phyloP scores from a whole-genome alignment of 2,113 vertebrate species.

The Okapia johnstoni region DNA sequence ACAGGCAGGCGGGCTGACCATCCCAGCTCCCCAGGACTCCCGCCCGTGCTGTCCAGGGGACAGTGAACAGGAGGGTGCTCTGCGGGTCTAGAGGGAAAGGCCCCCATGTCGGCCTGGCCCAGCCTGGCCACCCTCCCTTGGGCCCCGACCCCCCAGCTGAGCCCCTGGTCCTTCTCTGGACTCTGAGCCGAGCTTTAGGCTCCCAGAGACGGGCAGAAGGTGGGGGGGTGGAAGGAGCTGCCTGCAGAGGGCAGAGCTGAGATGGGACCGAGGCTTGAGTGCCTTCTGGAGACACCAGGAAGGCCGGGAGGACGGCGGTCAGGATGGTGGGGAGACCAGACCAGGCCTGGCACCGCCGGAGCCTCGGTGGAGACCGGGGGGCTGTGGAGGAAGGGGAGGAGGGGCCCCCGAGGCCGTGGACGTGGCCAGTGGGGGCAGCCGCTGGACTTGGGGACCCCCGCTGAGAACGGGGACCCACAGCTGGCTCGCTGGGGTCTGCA shows the following conservation, averaged over 20 bases:
- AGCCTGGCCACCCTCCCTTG: neutral
- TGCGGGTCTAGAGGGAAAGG: neutral
- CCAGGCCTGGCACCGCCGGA: accelerated
- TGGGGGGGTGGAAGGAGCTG: neutral
- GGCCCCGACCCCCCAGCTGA: accelerated
- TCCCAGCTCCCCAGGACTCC: neutral
- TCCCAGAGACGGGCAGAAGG: neutral
- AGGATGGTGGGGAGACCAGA: neutral
- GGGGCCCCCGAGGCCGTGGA: accelerated
- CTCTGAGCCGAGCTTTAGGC: neutral
- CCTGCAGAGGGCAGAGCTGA: slow-evolving; percentile 41
- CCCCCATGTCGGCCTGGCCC: accelerated
- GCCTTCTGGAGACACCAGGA: neutral
- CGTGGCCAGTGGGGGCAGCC: neutral
- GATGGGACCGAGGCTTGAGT: neutral
- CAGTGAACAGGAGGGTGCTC: neutral
- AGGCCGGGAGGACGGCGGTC: neutral
- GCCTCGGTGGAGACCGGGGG: neutral
- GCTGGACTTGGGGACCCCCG: neutral
- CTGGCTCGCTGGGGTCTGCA: neutral
- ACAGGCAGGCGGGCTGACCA: neutral
- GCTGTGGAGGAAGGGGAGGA: neutral
- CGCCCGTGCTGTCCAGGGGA: neutral
- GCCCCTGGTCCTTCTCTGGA: neutral
- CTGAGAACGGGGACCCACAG: neutral